Evolutionary conservation across 2,797 vertebrate genomes (phyloP).

Genomic region (Pyrocephalus nanus): DNA sequence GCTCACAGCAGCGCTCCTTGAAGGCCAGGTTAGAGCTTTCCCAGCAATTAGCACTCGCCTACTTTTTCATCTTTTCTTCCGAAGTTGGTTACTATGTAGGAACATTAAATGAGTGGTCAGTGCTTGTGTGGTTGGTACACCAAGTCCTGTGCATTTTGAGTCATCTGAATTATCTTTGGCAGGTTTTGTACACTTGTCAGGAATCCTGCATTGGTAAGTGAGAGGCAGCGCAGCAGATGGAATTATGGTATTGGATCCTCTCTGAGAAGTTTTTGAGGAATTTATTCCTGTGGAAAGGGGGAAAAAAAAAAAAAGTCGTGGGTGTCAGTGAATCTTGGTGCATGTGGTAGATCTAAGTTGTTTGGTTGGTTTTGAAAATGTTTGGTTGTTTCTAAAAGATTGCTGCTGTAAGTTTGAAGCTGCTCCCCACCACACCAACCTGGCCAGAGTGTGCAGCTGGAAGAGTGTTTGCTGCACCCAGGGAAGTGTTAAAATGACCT

Average conservation of each 20-base stretch:
- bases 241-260: neutral
- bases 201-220: neutral
- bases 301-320: fast-evolving
- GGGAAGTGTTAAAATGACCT: neutral
- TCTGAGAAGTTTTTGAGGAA: neutral
- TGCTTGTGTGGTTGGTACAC: neutral
- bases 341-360: fast-evolving
- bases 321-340: neutral
- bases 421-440: fast-evolving
- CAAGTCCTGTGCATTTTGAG: neutral
- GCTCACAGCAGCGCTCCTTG: neutral
- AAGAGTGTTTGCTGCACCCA: neutral
- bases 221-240: neutral
- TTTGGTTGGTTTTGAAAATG: neutral
- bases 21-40: neutral
- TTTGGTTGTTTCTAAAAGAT: neutral
- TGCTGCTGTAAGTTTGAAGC: neutral
- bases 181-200: neutral
- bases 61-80: neutral
- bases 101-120: neutral
- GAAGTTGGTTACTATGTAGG: neutral
- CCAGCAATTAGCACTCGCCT: neutral
- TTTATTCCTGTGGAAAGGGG: neutral
- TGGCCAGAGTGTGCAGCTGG: neutral
- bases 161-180: neutral